Percentiles rank a stretch among this genome's conserved stretches.
phyloP scores from a whole-genome alignment of 1,140 invertebrate species.

The Drosophila triauraria region DNA sequence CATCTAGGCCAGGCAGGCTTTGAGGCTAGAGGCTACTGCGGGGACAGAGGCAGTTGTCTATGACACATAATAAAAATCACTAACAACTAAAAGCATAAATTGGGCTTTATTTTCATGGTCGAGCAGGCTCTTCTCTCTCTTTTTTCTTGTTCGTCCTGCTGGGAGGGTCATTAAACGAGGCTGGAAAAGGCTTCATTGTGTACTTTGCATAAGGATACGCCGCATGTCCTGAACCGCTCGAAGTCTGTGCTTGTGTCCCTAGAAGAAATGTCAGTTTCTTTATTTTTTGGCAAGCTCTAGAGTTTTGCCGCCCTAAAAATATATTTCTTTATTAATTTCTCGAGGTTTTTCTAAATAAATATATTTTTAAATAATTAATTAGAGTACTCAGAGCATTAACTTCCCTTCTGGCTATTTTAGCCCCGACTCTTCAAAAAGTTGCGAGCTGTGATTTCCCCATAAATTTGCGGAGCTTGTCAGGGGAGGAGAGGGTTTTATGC shows the following conservation, averaged over 20 bases:
- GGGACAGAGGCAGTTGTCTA: constrained; percentile 50
- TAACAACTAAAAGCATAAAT: constrained; percentile 84
- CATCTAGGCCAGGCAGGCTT: constrained; percentile 12
- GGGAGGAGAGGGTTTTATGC: constrained; percentile 59
- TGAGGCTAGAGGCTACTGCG: not conserved
- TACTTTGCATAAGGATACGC: constrained; percentile 79
- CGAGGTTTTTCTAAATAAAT: not conserved
- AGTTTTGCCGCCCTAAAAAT: not conserved
- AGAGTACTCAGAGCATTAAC: not conserved
- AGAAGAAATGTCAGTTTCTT: not conserved
- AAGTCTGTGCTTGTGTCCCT: not conserved
- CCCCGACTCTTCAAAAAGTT: constrained; percentile 43
- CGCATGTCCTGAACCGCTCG: constrained; percentile 31
- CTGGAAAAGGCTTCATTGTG: constrained; percentile 67
- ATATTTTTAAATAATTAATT: not conserved
- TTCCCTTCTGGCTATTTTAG: not conserved
- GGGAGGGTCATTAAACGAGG: constrained; percentile 62
- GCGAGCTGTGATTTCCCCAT: constrained; percentile 59
- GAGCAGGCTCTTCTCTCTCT: constrained; percentile 29
- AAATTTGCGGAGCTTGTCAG: not conserved
- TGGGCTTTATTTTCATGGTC: constrained; percentile 80
- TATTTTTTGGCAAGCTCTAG: not conserved
- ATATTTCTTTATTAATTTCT: not conserved
- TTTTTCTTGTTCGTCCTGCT: constrained; percentile 8
- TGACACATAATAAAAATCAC: constrained; percentile 84